A percentile compares a stretch with the other conserved stretches of the same genome.
Evolutionary conservation across 2,797 vertebrate genomes (phyloP).

Genomic region (Rhinichthys osculus): DNA sequence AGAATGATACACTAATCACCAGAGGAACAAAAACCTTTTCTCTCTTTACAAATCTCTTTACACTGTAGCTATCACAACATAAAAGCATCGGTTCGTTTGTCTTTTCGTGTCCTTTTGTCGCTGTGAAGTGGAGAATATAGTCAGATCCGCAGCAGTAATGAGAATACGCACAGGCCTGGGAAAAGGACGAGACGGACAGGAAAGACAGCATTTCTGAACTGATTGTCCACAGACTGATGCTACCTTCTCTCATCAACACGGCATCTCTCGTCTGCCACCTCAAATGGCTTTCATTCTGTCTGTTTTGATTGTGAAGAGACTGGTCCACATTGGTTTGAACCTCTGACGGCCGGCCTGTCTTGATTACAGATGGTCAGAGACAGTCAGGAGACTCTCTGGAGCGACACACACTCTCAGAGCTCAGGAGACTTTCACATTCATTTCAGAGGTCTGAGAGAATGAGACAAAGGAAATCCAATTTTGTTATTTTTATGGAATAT

Average conservation of each 20-base stretch:
- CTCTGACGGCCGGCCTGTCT: background rate
- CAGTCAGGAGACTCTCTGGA: background rate
- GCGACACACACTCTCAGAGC: background rate
- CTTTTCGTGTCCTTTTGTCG: constrained; percentile 2
- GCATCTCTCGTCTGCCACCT: constrained; percentile 14
- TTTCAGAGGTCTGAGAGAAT: background rate
- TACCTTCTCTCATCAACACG: constrained; percentile 25
- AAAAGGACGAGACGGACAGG: background rate
- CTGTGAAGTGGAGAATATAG: background rate
- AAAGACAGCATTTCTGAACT: constrained; percentile 28
- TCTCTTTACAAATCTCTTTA: background rate
- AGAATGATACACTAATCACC: constrained; percentile 2
- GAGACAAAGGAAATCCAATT: background rate
- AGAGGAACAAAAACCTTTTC: constrained; percentile 31
- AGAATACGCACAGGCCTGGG: background rate
- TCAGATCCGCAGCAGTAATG: background rate
- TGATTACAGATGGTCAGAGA: constrained; percentile 36
- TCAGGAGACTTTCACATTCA: background rate
- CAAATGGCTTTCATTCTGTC: constrained; percentile 33
- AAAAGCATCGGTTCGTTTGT: background rate
- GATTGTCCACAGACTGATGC: constrained; percentile 23
- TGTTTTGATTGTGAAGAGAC: constrained; percentile 42
- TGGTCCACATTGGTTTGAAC: constrained; percentile 23
- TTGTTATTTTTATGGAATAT: background rate
- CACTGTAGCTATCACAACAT: constrained; percentile 8